These are phyloP conservation scores for Corticium candelabrum DNA, from an alignment of 37 sponge, comb jelly and placozoan genomes.

Conservation along the genomic window DNA sequence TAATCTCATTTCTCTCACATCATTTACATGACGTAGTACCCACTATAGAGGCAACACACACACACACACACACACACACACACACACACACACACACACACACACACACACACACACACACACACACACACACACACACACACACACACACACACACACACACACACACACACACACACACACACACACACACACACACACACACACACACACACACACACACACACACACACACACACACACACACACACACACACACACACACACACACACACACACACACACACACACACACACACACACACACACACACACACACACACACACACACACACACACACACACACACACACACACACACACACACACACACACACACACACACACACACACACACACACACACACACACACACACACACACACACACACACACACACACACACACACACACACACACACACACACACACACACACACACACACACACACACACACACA, in stretches of 20 bases:
- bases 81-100: slow-evolving; percentile 5
- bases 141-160: slow-evolving; percentile 5
- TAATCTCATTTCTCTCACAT: too few relatives aligned
- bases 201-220: slow-evolving; percentile 5
- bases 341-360: slow-evolving; percentile 5
- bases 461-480: slow-evolving; percentile 5
- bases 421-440: slow-evolving; percentile 5
- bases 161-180: slow-evolving; percentile 5
- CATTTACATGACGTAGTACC: too few relatives aligned
- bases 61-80: slow-evolving; percentile 5
- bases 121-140: slow-evolving; percentile 5
- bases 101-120: slow-evolving; percentile 5
- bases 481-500: slow-evolving; percentile 5
- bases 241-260: slow-evolving; percentile 5
- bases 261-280: slow-evolving; percentile 5
- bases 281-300: slow-evolving; percentile 5
- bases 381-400: slow-evolving; percentile 5
- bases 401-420: slow-evolving; percentile 5
- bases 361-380: slow-evolving; percentile 5
- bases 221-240: slow-evolving; percentile 5
- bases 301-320: slow-evolving; percentile 5
- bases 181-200: slow-evolving; percentile 5
- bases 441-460: slow-evolving; percentile 5
- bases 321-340: slow-evolving; percentile 5
- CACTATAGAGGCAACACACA: too few relatives aligned